phyloP scores from a whole-genome alignment of 2,888 invertebrate species.

The Luperina testacea region DNA sequence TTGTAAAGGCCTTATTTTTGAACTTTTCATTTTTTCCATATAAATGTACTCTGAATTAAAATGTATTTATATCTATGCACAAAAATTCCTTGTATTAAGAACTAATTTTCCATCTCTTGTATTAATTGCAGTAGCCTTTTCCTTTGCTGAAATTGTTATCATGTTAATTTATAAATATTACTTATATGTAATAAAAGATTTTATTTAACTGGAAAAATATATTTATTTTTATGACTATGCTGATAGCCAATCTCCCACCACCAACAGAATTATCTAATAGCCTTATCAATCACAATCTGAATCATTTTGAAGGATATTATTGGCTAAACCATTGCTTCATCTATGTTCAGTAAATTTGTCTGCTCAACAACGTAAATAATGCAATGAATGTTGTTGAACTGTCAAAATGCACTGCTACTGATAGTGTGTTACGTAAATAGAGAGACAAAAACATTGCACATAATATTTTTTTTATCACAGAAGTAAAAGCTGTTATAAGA shows the following conservation, averaged over 20 bases:
- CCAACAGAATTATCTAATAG: background rate
- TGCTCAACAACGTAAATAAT: no score
- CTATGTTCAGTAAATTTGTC: no score
- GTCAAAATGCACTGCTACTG: no score
- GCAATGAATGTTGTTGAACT: no score
- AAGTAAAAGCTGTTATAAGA: background rate
- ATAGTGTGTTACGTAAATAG: no score
- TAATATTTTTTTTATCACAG: constrained; percentile 32
- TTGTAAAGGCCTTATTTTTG: constrained; percentile 5
- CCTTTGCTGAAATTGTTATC: constrained; percentile 51
- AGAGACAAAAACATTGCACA: background rate
- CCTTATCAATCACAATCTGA: background rate
- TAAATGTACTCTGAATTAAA: background rate
- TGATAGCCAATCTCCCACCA: constrained; percentile 7
- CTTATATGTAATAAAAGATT: constrained; percentile 63
- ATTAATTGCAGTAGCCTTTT: constrained; percentile 39
- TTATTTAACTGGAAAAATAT: constrained; percentile 45
- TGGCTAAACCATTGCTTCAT: no score
- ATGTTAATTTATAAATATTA: constrained; percentile 62
- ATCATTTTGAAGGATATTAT: no score
- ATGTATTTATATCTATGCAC: constrained; percentile 12
- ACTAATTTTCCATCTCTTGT: constrained; percentile 38
- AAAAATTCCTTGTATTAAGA: constrained; percentile 35
- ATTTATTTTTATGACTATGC: constrained; percentile 31
- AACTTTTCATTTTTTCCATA: background rate